phyloP scores from a whole-genome alignment of 2,797 vertebrate genomes.

The Parambassis ranga region DNA sequence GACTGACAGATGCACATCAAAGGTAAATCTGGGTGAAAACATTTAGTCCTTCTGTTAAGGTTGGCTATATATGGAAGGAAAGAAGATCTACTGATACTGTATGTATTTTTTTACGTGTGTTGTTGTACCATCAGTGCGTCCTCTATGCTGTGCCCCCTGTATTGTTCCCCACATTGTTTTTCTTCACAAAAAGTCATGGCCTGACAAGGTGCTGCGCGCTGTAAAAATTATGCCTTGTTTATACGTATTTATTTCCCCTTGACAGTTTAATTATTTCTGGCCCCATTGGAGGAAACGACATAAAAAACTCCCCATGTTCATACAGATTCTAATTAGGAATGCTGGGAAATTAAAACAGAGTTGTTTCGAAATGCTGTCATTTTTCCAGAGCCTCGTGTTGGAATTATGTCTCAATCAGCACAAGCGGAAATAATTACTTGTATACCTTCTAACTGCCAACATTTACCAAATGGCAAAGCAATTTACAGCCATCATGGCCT shows the following conservation, averaged over 20 bases:
- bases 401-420: slow-evolving; percentile 87
- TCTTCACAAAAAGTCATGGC: slow-evolving; percentile 73
- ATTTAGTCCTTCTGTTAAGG: too few relatives aligned
- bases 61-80: too few relatives aligned
- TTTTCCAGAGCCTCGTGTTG: slow-evolving; percentile 73
- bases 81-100: too few relatives aligned
- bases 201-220: slow-evolving; percentile 75
- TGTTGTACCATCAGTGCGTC: slow-evolving; percentile 58
- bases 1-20: too few relatives aligned
- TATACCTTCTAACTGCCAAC: slow-evolving; percentile 83
- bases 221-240: slow-evolving; percentile 81
- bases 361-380: slow-evolving; percentile 84
- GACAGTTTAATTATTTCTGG: slow-evolving; percentile 84
- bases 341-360: slow-evolving; percentile 83
- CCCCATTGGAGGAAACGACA: slow-evolving; percentile 78
- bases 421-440: slow-evolving; percentile 84
- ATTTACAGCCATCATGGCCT: slow-evolving; percentile 83
- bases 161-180: slow-evolving; percentile 76
- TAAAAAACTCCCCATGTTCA: slow-evolving; percentile 74
- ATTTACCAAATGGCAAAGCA: slow-evolving; percentile 85
- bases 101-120: slow-evolving; percentile 1
- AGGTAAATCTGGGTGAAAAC: too few relatives aligned
- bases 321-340: slow-evolving; percentile 82
- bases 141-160: slow-evolving; percentile 69
- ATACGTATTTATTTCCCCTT: slow-evolving; percentile 81